Evolutionary conservation across 2,888 invertebrate species (phyloP).

Genomic region (Latrodectus elegans): DNA sequence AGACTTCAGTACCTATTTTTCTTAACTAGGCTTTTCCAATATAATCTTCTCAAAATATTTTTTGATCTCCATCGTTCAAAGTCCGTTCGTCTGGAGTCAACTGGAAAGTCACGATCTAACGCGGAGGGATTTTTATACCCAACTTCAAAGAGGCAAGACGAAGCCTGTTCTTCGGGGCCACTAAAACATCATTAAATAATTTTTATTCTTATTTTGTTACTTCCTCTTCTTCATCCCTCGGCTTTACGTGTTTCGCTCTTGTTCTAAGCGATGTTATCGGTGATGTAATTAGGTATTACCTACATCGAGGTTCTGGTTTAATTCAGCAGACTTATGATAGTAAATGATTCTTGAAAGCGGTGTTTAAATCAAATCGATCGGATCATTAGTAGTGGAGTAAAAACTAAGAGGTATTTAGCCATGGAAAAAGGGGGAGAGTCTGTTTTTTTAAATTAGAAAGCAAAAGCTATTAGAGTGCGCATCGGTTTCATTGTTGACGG

Average conservation of each 20-base stretch:
- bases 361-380: slow-evolving; percentile 60
- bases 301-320: slow-evolving; percentile 66
- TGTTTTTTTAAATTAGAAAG: background rate
- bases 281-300: slow-evolving; percentile 68
- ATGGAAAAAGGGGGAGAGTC: background rate
- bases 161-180: slow-evolving; percentile 9
- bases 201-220: slow-evolving; percentile 10
- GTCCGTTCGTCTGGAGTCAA: slow-evolving; percentile 20
- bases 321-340: slow-evolving; percentile 66
- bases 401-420: slow-evolving; percentile 38
- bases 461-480: slow-evolving; percentile 1
- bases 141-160: slow-evolving; percentile 16
- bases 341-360: slow-evolving; percentile 62
- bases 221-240: slow-evolving; percentile 15
- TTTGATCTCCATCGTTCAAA: slow-evolving; percentile 20
- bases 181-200: slow-evolving; percentile 61
- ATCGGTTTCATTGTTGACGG: background rate
- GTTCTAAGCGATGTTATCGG: slow-evolving; percentile 66
- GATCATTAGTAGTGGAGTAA: slow-evolving; percentile 53
- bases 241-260: slow-evolving; percentile 46
- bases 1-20: too few species aligned
- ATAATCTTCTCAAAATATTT: too few species aligned
- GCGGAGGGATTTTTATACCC: background rate
- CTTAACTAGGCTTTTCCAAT: too few species aligned
- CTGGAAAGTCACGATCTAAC: slow-evolving; percentile 51